Evolutionary conservation across 2,888 invertebrate genomes (phyloP).

Genomic region (Pammene aurita): DNA sequence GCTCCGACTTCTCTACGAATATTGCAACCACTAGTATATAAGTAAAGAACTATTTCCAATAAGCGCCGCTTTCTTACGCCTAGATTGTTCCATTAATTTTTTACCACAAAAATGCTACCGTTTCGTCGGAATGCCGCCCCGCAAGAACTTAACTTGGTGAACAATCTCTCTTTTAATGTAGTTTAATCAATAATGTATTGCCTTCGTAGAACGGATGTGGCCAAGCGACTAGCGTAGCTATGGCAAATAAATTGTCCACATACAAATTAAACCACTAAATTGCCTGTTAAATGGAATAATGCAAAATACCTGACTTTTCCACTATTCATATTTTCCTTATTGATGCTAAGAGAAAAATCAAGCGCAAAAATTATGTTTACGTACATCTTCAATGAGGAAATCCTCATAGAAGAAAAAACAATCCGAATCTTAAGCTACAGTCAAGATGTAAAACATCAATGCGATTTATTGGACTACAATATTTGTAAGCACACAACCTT

Average conservation of each 20-base stretch:
- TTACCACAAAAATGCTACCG: constrained; percentile 45
- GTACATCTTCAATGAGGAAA: no score
- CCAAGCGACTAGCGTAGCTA: constrained; percentile 3
- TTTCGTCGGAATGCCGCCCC: constrained; percentile 49
- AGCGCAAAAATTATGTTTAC: no score
- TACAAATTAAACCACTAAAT: constrained; percentile 8
- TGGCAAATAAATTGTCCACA: not conserved
- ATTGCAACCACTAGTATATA: no score
- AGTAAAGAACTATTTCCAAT: no score
- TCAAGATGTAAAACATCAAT: no score
- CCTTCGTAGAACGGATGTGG: constrained; percentile 45
- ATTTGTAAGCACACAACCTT: no score
- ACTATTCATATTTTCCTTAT: not conserved
- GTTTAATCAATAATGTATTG: constrained; percentile 59
- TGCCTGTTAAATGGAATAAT: not conserved
- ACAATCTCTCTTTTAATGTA: constrained; percentile 45
- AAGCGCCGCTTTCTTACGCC: not conserved
- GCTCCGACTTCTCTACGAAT: no score
- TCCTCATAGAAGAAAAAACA: no score
- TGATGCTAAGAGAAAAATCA: no score
- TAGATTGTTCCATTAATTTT: constrained; percentile 32
- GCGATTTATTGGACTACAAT: no score
- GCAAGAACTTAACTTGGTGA: constrained; percentile 38
- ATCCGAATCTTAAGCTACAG: no score
- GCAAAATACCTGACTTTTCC: not conserved